Percentiles rank a stretch among this genome's conserved stretches.
Evolutionary conservation across 2,888 invertebrate species (phyloP).

Genomic region (Apantesis nais): DNA sequence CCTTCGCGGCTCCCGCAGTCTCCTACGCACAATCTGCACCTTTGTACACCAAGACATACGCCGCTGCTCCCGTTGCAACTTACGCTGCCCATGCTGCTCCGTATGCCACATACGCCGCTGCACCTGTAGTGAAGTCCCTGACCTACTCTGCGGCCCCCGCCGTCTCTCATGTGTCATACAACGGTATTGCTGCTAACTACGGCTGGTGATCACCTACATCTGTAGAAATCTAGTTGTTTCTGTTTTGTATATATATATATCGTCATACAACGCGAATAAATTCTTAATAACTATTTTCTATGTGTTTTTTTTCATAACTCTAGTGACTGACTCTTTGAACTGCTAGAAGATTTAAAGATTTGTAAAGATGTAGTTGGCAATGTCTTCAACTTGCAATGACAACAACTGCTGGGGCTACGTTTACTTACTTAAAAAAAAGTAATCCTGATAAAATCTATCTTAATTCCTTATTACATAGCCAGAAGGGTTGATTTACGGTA

Average conservation of each 20-base stretch:
- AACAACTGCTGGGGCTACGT: background rate
- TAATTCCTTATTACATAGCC: constrained; percentile 20
- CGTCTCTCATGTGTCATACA: constrained; percentile 88
- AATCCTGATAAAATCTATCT: constrained; percentile 5
- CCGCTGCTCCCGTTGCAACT: constrained; percentile 71
- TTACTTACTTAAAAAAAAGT: background rate
- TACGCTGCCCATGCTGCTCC: constrained; percentile 59
- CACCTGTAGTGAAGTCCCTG: constrained; percentile 70
- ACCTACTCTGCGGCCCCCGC: constrained; percentile 85
- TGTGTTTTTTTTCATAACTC: background rate
- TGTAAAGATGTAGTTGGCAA: too few species aligned
- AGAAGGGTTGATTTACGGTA: constrained; percentile 26
- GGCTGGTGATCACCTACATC: constrained; percentile 84
- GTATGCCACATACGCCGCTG: constrained; percentile 53
- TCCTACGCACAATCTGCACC: constrained; percentile 51
- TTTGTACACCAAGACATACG: constrained; percentile 70
- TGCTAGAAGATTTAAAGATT: too few species aligned
- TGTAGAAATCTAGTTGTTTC: constrained; percentile 70
- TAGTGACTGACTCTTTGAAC: background rate
- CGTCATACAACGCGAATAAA: constrained; percentile 73
- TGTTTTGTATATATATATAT: constrained; percentile 62
- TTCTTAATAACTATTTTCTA: constrained; percentile 46
- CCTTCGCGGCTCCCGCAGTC: constrained; percentile 44
- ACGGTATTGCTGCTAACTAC: constrained; percentile 87
- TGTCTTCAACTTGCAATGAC: background rate